phyloP scores from a whole-genome alignment of 2,888 invertebrate species.

The Pterostichus madidus region DNA sequence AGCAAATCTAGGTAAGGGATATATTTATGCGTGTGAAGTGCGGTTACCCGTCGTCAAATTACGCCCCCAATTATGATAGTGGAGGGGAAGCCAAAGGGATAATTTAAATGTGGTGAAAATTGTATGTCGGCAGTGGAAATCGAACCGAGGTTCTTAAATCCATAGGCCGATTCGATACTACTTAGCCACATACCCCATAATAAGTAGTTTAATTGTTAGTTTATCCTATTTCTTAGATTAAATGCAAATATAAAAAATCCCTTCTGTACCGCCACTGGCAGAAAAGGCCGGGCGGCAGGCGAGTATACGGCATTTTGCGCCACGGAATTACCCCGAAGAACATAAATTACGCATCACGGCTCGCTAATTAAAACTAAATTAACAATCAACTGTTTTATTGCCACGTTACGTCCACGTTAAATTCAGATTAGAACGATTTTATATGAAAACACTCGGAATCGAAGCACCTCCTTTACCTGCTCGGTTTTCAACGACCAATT shows the following conservation, averaged over 20 bases:
- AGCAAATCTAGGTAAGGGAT: too few species aligned
- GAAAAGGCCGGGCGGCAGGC: not conserved
- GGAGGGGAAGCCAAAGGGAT: too few species aligned
- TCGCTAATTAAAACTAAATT: constrained; percentile 76
- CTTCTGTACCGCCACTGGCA: constrained; percentile 34
- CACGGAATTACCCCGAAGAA: constrained; percentile 59
- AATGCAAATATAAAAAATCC: not conserved
- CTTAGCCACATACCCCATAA: too few species aligned
- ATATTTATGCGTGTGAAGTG: too few species aligned
- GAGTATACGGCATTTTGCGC: constrained; percentile 37
- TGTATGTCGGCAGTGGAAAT: too few species aligned
- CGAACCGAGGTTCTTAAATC: too few species aligned
- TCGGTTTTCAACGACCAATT: constrained; percentile 40
- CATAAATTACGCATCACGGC: constrained; percentile 71
- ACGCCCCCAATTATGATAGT: too few species aligned
- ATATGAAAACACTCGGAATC: constrained; percentile 60
- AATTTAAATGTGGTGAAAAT: too few species aligned
- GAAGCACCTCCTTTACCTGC: constrained; percentile 33
- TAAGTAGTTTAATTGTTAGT: too few species aligned
- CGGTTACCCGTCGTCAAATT: too few species aligned
- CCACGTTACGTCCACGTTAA: constrained; percentile 62
- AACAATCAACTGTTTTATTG: constrained; percentile 76
- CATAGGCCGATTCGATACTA: too few species aligned
- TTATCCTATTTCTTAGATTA: too few species aligned
- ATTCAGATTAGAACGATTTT: constrained; percentile 66